Conservation (phyloP, 1,140 invertebrate genomes). For the Hetaerina americana region DNA sequence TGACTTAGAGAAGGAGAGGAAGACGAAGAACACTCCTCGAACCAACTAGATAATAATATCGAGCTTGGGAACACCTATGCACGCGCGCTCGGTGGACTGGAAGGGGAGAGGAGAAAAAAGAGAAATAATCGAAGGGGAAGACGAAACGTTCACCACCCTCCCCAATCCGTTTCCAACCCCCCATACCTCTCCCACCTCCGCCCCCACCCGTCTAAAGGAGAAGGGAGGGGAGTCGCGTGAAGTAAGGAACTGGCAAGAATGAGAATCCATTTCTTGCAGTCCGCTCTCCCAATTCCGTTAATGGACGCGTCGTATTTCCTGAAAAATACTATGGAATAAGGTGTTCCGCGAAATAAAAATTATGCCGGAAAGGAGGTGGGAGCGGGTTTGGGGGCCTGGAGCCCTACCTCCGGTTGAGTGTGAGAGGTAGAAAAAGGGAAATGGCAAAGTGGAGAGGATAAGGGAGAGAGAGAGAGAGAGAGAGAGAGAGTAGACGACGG, state of each 20-base stretch:
- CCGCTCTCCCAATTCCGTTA: neutral
- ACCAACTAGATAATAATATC: no score
- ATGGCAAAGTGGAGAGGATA: neutral
- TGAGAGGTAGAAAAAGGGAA: neutral
- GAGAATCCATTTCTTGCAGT: neutral
- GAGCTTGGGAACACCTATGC: no score
- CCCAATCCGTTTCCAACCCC: no score
- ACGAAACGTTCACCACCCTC: no score
- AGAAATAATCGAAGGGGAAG: no score
- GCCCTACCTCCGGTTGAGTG: no score
- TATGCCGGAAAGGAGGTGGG: neutral
- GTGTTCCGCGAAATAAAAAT: neutral
- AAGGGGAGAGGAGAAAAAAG: no score
- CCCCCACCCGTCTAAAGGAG: neutral
- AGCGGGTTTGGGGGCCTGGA: neutral
- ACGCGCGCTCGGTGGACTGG: no score
- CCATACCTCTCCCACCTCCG: neutral
- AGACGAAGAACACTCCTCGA: no score
- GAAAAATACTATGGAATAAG: neutral
- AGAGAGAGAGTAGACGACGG: neutral
- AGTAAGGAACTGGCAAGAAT: no score
- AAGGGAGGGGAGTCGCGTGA: neutral
- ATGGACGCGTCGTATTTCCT: neutral
- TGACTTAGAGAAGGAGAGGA: no score
- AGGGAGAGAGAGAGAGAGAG: neutral